Conservation (phyloP, 2,888 invertebrate species). For the Ganaspis brasiliensis region DNA sequence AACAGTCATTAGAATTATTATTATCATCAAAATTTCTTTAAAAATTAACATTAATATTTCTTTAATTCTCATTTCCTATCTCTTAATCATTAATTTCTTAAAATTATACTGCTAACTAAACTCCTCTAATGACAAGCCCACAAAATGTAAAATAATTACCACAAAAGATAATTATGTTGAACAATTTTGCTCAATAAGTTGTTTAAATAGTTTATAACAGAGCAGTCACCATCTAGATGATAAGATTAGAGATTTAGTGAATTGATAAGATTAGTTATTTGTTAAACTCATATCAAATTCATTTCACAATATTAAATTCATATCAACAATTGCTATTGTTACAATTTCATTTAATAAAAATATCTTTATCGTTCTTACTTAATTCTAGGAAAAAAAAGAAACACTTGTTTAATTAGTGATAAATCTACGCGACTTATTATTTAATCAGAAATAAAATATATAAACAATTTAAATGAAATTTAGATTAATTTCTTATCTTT, state of each 20-base stretch:
- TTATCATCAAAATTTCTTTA: too few relatives aligned
- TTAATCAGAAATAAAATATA: too few relatives aligned
- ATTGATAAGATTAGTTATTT: constrained; percentile 41
- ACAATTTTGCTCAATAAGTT: constrained; percentile 25
- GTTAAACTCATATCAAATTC: constrained; percentile 21
- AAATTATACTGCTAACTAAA: too few relatives aligned
- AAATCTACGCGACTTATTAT: too few relatives aligned
- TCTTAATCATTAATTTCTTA: too few relatives aligned
- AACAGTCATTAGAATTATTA: too few relatives aligned
- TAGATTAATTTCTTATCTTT: too few relatives aligned
- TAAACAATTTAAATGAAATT: too few relatives aligned
- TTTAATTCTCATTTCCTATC: too few relatives aligned
- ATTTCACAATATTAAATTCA: constrained; percentile 27
- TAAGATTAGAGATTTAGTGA: constrained; percentile 43
- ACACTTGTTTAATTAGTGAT: neutral
- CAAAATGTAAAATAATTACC: too few relatives aligned
- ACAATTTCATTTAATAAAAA: neutral
- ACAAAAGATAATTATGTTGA: neutral
- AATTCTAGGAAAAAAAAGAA: neutral
- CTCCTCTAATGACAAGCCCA: too few relatives aligned
- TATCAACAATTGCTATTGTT: constrained; percentile 22
- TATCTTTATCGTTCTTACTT: neutral
- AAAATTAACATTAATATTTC: too few relatives aligned
- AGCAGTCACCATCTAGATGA: constrained; percentile 26
- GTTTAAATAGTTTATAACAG: constrained; percentile 38